Conservation (phyloP, 1,140 invertebrate genomes). For the Holotrichia oblita region DNA sequence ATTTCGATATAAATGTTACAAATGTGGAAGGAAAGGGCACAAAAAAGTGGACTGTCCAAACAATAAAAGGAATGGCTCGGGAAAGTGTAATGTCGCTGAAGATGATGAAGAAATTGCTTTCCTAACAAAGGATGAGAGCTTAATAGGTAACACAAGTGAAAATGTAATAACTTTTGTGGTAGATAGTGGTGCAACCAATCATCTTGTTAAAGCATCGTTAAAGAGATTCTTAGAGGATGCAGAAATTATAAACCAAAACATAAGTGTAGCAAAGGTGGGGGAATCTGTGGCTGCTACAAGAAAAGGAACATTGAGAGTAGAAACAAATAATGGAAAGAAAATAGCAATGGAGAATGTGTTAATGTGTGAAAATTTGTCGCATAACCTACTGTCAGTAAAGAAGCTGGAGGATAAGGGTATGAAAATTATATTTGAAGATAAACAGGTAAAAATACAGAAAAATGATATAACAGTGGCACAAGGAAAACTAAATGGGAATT, state of each 20-base stretch:
- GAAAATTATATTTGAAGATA: slow-evolving; percentile 26
- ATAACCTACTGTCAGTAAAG: slow-evolving; percentile 30
- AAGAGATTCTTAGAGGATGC: not conserved
- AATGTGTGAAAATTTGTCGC: slow-evolving; percentile 4
- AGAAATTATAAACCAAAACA: not conserved
- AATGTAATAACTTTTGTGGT: slow-evolving; percentile 16
- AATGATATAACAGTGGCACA: too few species aligned
- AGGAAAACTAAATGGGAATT: too few species aligned
- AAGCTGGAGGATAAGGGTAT: slow-evolving; percentile 16
- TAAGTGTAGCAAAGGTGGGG: not conserved
- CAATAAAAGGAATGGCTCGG: not conserved
- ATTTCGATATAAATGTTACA: not conserved
- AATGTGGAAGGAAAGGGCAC: not conserved
- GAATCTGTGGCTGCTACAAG: not conserved
- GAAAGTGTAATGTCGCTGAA: not conserved
- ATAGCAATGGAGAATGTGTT: not conserved
- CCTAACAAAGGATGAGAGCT: not conserved
- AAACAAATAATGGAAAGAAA: not conserved
- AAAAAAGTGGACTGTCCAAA: not conserved
- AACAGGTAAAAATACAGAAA: not conserved
- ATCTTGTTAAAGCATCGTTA: slow-evolving; percentile 9
- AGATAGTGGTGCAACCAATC: slow-evolving; percentile 36
- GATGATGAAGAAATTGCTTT: not conserved
- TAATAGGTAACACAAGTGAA: not conserved
- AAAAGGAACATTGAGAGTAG: not conserved